Conservation (phyloP, 2,888 invertebrate genomes). For the Anthophora plumipes region DNA sequence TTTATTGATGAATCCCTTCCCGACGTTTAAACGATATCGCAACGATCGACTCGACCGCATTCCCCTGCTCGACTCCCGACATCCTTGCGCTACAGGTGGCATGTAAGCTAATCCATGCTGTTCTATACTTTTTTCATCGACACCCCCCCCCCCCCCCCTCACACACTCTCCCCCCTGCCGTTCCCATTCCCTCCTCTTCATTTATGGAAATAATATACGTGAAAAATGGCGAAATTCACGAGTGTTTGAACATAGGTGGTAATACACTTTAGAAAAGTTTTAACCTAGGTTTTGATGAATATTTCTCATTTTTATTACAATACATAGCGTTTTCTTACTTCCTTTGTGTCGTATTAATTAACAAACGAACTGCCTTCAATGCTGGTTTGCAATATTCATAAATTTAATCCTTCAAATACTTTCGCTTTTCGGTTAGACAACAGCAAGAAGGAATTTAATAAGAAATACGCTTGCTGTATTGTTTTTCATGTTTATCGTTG, state of each 20-base stretch:
- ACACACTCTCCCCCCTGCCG: neutral
- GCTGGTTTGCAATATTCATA: too few species aligned
- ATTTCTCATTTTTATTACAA: too few species aligned
- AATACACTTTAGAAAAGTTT: too few species aligned
- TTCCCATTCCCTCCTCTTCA: neutral
- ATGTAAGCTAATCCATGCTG: conserved; percentile 72
- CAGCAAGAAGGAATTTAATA: neutral
- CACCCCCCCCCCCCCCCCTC: too few species aligned
- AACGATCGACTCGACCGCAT: conserved; percentile 73
- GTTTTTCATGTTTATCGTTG: too few species aligned
- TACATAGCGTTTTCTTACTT: too few species aligned
- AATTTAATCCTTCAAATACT: neutral
- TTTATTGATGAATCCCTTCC: conserved; percentile 76
- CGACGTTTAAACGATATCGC: conserved; percentile 75
- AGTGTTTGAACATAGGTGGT: too few species aligned
- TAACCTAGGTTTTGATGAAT: too few species aligned
- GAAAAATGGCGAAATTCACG: conserved; percentile 42
- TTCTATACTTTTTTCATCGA: conserved; percentile 57
- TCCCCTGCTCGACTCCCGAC: conserved; percentile 61
- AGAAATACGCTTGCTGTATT: too few species aligned
- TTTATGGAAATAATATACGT: conserved; percentile 15
- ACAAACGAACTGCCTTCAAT: too few species aligned
- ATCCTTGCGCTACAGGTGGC: conserved; percentile 72
- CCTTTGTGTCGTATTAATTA: too few species aligned
- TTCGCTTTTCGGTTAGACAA: neutral